phyloP scores from a whole-genome alignment of 2,797 vertebrate genomes.

The Dipus sagitta region DNA sequence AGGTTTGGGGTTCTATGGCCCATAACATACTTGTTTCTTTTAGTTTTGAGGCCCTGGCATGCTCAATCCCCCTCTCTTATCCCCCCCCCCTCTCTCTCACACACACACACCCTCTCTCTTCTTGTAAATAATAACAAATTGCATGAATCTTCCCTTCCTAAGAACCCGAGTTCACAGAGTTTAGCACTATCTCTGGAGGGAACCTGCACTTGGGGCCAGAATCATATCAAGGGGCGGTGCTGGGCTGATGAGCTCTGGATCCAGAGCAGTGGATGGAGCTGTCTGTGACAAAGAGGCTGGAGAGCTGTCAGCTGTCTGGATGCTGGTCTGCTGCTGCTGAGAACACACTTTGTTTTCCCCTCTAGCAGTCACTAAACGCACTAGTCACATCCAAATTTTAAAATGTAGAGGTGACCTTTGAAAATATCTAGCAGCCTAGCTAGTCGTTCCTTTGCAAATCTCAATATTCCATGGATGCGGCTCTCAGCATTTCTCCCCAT shows the following conservation, averaged over 20 bases:
- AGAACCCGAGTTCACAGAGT: background rate
- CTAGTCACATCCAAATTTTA: conserved; percentile 17
- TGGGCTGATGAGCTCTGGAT: background rate
- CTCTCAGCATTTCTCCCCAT: background rate
- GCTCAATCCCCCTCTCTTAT: no score
- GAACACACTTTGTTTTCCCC: conserved; percentile 38
- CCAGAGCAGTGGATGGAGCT: background rate
- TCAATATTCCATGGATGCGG: background rate
- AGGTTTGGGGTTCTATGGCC: background rate
- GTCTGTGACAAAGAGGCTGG: conserved; percentile 28
- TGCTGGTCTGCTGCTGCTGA: conserved; percentile 48
- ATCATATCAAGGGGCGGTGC: background rate
- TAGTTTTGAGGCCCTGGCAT: no score
- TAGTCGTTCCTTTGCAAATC: conserved; percentile 18
- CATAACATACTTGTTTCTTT: background rate
- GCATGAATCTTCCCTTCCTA: background rate
- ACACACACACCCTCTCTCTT: no score
- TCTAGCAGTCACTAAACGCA: conserved; percentile 58
- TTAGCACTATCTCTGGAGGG: background rate
- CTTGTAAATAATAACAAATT: background rate
- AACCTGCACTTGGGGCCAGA: background rate
- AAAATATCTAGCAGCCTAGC: conserved; percentile 35
- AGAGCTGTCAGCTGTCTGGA: background rate
- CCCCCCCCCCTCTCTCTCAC: no score
- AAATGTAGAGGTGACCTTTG: conserved; percentile 73